Base-by-base conservation (phyloP, 2,888 invertebrate genomes). In the Noctua comes region DNA sequence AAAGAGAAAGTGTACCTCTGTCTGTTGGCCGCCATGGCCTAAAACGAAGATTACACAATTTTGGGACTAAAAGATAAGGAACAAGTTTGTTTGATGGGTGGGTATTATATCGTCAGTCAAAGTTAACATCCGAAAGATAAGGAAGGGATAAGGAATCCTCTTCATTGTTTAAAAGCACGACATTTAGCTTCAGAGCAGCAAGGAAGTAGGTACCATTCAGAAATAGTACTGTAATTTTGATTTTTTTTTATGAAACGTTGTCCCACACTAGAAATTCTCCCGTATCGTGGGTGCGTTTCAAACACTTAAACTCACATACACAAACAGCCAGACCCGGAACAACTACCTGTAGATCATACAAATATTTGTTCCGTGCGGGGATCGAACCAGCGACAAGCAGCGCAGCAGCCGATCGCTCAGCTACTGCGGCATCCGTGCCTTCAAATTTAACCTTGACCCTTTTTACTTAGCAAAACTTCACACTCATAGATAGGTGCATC, bases 41-140 rank as follows among this genome's bases (percentile, higher is more conserved):
- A 11, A 64, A 36, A 64, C 18, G 31, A 64, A 64, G 10, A 62
- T 31, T 36, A 21, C 21, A 36, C 21, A 21, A 36, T 64, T 36
- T 64, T 64, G 31, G 11, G 36, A 36, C 36, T 21, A 36, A 64
- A 51, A 43, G 27, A 65, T 72, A 54, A 40, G 8, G 43, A 10
- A 24, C 8, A 24, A 64, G 36, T 21, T 81, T 81, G 40, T 73
- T 73, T 57, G 48, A 48, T 31, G 24, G 11, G 31, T 43, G 31
- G 31, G 64, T 62, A 73, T 57, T 73, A 79, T n/a, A n/a, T 31
- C 46, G 24, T 81, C 57, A 57, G 65, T 48, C 79, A 54, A 80
- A 73, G 40, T 64, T 80, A 64, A 64, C 13, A 2, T n/a, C 21
- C 36, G 18, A 43, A 31, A 66, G 48, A 76, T 76, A 76, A 76